A percentile compares a stretch with the other conserved stretches of the same genome.
phyloP scores from a whole-genome alignment of 2,888 invertebrate species.

The Megalurothrips usitatus region DNA sequence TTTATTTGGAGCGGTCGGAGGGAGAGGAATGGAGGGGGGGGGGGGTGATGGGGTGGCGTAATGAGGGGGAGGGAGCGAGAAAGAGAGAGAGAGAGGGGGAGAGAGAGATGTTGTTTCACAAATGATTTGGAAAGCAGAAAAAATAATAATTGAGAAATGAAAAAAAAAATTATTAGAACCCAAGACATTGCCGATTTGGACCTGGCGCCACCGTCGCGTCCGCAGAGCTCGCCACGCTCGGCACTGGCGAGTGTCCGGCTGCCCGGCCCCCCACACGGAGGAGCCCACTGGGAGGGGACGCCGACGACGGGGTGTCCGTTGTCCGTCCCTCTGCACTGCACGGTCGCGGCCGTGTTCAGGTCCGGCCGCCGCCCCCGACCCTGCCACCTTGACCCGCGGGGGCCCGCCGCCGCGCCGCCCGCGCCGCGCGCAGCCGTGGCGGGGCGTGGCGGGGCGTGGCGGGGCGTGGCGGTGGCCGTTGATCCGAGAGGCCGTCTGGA shows the following conservation, averaged over 20 bases:
- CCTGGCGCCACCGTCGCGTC: no score
- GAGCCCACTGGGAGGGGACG: no score
- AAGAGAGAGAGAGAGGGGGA: not conserved
- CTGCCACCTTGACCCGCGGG: not conserved
- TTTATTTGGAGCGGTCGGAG: no score
- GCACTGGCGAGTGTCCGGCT: no score
- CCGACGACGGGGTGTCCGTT: no score
- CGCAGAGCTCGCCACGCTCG: no score
- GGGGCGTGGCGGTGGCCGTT: not conserved
- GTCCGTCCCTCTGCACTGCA: no score
- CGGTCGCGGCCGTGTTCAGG: not conserved
- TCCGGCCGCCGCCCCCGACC: not conserved
- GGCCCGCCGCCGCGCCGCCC: not conserved
- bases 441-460: not conserved
- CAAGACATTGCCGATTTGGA: no score
- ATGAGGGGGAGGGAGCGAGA: not conserved
- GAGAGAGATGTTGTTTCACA: not conserved
- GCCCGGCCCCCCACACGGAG: no score
- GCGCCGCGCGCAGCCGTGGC: not conserved
- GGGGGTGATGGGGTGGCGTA: no score
- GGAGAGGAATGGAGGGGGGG: no score
- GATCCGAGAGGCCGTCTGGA: constrained; percentile 7
- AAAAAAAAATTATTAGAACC: no score
- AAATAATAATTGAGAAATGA: not conserved
- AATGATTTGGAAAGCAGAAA: not conserved